Evolutionary conservation across 2,797 vertebrate genomes (phyloP), one percentile per base, ranked within the genome.

Genomic region (Aldrovandia affinis): DNA sequence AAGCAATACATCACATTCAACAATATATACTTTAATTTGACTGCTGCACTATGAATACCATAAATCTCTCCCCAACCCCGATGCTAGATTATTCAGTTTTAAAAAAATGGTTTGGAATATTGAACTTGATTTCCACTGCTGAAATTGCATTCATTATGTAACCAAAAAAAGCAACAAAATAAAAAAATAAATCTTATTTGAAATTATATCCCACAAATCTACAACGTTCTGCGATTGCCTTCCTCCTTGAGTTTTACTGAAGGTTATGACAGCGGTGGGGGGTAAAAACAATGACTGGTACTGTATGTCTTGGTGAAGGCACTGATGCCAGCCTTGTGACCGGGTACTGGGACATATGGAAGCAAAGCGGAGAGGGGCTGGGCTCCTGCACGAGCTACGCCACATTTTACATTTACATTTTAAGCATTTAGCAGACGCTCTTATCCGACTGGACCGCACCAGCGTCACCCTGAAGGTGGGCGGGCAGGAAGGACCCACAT

Each of bases 11-110:
- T 83, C 47, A 85, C 65, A 83, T 18, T 28, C 18, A 0, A n/a
- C 28, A 86, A 84, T 81, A 85, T 85, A 85, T 20, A 42, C 39
- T 61, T 44, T 59, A 77, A 91, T 84, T 59, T 86, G 55, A 61
- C 36, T 61, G 70, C 54, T 30, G 12, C 18, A 79, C 82, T 81
- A 87, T 52, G 42, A 89, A 88, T 86, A 75, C 22, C 70, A 75
- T 75, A 75, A 75, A 75, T 75, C 70, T 50, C 39, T 75, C 70
- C 70, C 36, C 36, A 44, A 75, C 36, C 70, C 70, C 39, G 9
- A 9, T 75, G n/a, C 8, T 42, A 75, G 18, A 75, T 75, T 75
- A 75, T 75, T 75, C 70, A 75, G n/a, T 75, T n/a, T n/a, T n/a
- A n/a, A 75, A 75, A 44, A 63, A 42, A 42, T 75, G 70, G 39